Conservation (phyloP, 2,797 vertebrate species). For the Parambassis ranga region DNA sequence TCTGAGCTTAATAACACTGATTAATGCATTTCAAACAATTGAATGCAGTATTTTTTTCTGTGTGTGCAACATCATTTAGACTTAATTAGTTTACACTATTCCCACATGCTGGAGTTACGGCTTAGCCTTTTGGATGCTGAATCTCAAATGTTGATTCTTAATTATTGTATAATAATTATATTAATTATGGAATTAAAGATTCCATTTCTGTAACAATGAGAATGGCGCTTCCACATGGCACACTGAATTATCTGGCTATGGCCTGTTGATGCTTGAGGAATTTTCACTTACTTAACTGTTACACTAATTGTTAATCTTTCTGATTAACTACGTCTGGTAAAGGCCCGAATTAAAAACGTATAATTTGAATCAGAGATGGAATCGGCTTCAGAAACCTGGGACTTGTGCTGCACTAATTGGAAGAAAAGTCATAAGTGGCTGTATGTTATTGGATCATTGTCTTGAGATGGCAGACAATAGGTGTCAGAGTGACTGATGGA, state of each 20-base stretch:
- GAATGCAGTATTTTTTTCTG: constrained; percentile 28
- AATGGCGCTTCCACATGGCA: constrained; percentile 18
- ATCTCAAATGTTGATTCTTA: constrained; percentile 46
- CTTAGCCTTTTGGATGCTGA: constrained; percentile 30
- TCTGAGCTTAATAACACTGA: background rate
- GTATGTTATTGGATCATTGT: constrained; percentile 30
- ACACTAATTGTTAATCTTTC: constrained; percentile 43
- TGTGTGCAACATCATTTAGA: constrained; percentile 24
- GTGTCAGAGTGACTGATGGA: constrained; percentile 8
- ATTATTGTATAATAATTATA: constrained; percentile 45
- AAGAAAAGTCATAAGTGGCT: constrained; percentile 17
- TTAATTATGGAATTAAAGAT: constrained; percentile 46
- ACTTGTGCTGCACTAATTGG: constrained; percentile 38
- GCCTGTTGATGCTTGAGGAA: constrained; percentile 44
- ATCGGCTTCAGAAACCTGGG: constrained; percentile 40
- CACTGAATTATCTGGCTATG: constrained; percentile 46
- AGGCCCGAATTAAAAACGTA: constrained; percentile 42
- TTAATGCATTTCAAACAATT: constrained; percentile 40
- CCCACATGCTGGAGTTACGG: constrained; percentile 11
- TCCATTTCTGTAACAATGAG: constrained; percentile 48
- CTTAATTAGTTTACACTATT: constrained; percentile 47
- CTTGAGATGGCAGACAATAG: constrained; percentile 33
- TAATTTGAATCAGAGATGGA: constrained; percentile 47
- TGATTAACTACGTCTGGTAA: constrained; percentile 47
- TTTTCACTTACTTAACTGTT: constrained; percentile 48